Percentiles rank a stretch among this genome's conserved stretches.
Evolutionary conservation across 2,797 vertebrate species (phyloP).

Genomic region (Microctenopoma steveboyesi): DNA sequence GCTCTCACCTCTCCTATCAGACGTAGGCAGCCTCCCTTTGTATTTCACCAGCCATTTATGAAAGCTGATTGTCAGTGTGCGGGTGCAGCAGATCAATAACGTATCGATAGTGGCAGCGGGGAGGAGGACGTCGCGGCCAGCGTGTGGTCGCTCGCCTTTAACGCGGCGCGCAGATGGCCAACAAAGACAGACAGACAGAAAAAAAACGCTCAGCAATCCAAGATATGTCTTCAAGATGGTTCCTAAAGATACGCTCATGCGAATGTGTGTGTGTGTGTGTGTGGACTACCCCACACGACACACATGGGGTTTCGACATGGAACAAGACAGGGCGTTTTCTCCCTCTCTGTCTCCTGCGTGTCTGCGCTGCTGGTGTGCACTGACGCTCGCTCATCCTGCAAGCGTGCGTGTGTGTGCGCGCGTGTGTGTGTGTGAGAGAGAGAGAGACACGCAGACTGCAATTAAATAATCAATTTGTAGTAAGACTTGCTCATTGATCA

Average conservation of each 20-base stretch:
- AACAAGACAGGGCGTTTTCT: constrained; percentile 87
- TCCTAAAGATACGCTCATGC: constrained; percentile 13
- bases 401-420: not conserved
- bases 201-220: constrained; percentile 25
- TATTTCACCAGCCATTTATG: constrained; percentile 23
- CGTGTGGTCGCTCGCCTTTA: constrained; percentile 33
- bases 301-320: constrained; percentile 65
- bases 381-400: constrained; percentile 23
- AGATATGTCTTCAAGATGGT: constrained; percentile 44
- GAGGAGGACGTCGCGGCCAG: constrained; percentile 13
- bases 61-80: constrained; percentile 28
- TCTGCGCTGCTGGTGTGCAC: constrained; percentile 64
- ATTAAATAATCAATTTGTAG: constrained; percentile 44
- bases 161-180: constrained; percentile 50
- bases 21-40: constrained; percentile 33
- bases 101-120: constrained; percentile 4
- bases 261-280: constrained; percentile 24
- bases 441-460: constrained; percentile 27
- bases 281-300: constrained; percentile 39
- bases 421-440: constrained; percentile 2
- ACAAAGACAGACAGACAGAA: constrained; percentile 70
- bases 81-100: constrained; percentile 20
- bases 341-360: constrained; percentile 67
- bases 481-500: constrained; percentile 42
- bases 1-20: constrained; percentile 30